Base-by-base conservation (phyloP, 1,140 invertebrate species). In the Drosophila truncata region DNA sequence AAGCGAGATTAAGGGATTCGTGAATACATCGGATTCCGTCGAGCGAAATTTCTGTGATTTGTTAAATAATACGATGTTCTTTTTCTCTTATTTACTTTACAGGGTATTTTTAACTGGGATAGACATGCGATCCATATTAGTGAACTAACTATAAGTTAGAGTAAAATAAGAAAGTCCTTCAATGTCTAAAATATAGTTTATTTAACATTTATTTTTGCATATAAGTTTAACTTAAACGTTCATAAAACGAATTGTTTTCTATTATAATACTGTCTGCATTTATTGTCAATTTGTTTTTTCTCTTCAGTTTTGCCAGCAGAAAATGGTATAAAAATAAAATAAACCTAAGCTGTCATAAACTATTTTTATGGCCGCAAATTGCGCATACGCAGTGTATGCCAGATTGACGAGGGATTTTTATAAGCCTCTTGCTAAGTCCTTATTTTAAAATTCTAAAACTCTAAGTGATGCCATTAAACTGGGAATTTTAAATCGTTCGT, bases 321-420 rank as follows among this genome's bases (percentile, higher is more conserved):
- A 3, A 31, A n/a, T 23, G 16, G 16, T 3, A 57, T 57, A 10
- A 39, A 54, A 35, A 16, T 11, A 20, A 18, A 25, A 61, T 62
- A 65, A 62, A 44, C 20, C 8, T 16, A 44, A 61, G 11, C 57
- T 18, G 55, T 62, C 55, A 42, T 44, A 44, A 65, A 65, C 63
- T 35, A 62, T 25, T 61, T 60, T 64, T 41, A 64, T 61, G 27
- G 13, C 8, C 20, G 1, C 27, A 61, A 42, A 42, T 31, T n/a
- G 58, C 35, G 61, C 27, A 58, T 58, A 58, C 55, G 55, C 55
- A 58, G 16, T 18, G 35, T 29, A 9, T 18, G 2, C 16, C n/a
- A 14, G 16, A n/a, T 11, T 27, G 23, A 57, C 54, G 20, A 23
- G 16, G 20, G 20, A 11, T n/a, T 39, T 13, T 2, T 33, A 13